phyloP scores from a whole-genome alignment of 2,888 invertebrate species.

The Drosophila helvetica region DNA sequence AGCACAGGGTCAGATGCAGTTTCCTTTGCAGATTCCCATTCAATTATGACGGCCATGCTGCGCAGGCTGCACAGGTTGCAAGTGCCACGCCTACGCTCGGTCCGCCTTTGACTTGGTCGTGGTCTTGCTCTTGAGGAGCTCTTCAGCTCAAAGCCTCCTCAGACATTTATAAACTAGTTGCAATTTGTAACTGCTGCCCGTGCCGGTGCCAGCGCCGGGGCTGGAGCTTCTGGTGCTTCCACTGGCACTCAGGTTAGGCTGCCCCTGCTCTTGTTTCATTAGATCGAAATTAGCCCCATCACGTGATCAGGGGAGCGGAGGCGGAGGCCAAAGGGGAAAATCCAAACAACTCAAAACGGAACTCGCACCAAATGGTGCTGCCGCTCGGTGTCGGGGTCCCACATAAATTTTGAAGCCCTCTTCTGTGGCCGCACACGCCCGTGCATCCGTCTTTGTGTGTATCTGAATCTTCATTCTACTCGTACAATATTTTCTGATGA shows the following conservation, averaged over 20 bases:
- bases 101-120: neutral
- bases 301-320: constrained; percentile 45
- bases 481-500: constrained; percentile 36
- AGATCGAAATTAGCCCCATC: constrained; percentile 62
- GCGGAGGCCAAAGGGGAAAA: constrained; percentile 50
- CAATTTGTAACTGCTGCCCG: constrained; percentile 64
- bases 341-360: constrained; percentile 63
- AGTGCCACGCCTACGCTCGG: constrained; percentile 26
- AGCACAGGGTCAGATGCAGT: constrained; percentile 29
- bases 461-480: constrained; percentile 9
- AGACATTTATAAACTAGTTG: constrained; percentile 62
- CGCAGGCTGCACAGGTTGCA: constrained; percentile 43
- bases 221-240: constrained; percentile 14
- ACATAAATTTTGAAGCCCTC: constrained; percentile 65
- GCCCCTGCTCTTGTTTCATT: constrained; percentile 57
- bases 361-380: constrained; percentile 72
- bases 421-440: neutral
- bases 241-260: constrained; percentile 11
- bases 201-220: constrained; percentile 20
- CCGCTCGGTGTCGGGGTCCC: constrained; percentile 49
- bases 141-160: constrained; percentile 14
- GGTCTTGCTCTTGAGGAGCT: constrained; percentile 8
- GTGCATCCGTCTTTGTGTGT: no score
- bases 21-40: constrained; percentile 35
- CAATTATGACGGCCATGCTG: constrained; percentile 65